Evolutionary conservation across 2,113 vertebrate genomes (phyloP), one percentile per base, ranked within the genome.

Genomic region (Mormoops blainvillei): DNA sequence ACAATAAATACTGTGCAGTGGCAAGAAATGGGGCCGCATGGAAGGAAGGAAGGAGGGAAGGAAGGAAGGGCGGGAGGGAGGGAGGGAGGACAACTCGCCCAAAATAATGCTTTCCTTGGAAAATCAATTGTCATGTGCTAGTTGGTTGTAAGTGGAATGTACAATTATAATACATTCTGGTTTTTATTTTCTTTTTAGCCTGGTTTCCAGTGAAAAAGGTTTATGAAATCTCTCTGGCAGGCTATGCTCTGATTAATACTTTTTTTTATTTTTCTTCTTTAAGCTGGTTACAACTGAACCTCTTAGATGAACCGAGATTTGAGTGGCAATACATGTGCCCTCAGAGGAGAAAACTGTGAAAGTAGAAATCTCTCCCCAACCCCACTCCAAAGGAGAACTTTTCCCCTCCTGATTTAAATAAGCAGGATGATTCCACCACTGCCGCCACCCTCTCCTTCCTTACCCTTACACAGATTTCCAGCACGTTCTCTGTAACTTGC

Each of bases 61-160:
- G 6, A 41, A 41, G 31, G 33, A 9, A 19, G 33, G 33, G 4
- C 33, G 63, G 33, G 4, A n/a, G 33, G 33, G 4, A 67, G 33
- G 18, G 4, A 43, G 24, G 9, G 28, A 33, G 12, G 18, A 36
- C 19, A 52, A 54, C 8, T 76, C 54, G 91, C 78, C 78, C 85
- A 94, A 96, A 97, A 81, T 92, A 95, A 95, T 97, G 52, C 86
- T 80, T 97, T 97, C 88, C 94, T 97, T 97, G 90, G 92, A 97
- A 98, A 96, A 94, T 96, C 95, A 95, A 38, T 65, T 95, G 95
- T 83, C 91, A 63, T 95, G 68, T 93, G 91, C 68, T 92, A 92
- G 86, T 92, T 95, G 92, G 78, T 97, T 97, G 36, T 95, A 97
- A 95, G 91, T 91, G 82, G 96, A 96, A 97, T 96, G 89, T 93